These are phyloP conservation scores for Leguminivora glycinivorella DNA, from an alignment of 1,140 invertebrate genomes.

Conservation along the genomic window DNA sequence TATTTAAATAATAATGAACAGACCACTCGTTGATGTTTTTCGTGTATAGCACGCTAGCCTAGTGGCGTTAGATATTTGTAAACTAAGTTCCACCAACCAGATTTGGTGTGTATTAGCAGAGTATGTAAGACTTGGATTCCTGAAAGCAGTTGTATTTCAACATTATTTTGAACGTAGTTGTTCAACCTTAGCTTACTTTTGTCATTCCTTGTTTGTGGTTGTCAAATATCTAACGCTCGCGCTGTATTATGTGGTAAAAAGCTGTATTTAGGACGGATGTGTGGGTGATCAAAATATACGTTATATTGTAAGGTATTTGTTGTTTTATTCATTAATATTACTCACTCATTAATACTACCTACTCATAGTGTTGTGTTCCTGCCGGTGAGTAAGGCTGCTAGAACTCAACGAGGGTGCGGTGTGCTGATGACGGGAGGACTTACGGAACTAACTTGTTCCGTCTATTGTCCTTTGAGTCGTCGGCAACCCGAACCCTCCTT, in stretches of 20 bases:
- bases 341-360: too few species aligned
- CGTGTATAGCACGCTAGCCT: conserved; percentile 13
- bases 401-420: too few species aligned
- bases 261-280: conserved; percentile 3
- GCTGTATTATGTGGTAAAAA: not conserved
- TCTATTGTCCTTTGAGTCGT: too few species aligned
- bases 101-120: too few species aligned
- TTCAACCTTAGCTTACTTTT: not conserved
- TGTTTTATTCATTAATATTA: conserved; percentile 1
- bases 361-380: too few species aligned
- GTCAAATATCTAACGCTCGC: not conserved
- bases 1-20: not conserved
- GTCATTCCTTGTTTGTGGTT: not conserved
- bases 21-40: not conserved
- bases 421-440: too few species aligned
- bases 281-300: conserved; percentile 19
- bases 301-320: conserved; percentile 10
- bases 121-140: not conserved
- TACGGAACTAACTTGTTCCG: too few species aligned
- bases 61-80: not conserved
- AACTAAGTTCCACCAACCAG: not conserved
- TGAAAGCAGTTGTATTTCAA: not conserved
- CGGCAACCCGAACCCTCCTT: too few species aligned
- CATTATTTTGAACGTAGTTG: not conserved
- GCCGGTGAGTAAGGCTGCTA: too few species aligned